Evolutionary conservation across 2,888 invertebrate species (phyloP), one percentile per base, ranked within the genome.

Genomic region (Diadegma fenestrale): DNA sequence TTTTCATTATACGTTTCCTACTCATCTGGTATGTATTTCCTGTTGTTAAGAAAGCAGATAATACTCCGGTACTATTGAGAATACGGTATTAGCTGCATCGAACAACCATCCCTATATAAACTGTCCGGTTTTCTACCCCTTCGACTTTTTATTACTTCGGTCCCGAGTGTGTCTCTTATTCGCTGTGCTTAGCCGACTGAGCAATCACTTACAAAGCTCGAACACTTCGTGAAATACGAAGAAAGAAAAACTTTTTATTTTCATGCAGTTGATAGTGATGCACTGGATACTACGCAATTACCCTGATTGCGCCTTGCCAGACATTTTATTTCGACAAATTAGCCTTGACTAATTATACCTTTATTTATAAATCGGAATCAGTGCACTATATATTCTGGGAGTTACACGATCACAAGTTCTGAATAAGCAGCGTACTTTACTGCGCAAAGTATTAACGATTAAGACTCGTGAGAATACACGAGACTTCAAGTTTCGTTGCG

Each of bases 121-220:
- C 58, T 26, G 26, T 26, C 58, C 26, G 1, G 58, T 26, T 58
- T 26, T 58, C 58, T 14, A 26, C 14, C 33, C 26, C 64, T 37
- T 64, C 8, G 3, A 37, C 17, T 80, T 80, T 71, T 72, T 80
- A 80, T 66, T 58, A 64, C 80, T 80, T 72, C 17, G 48, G 51
- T 37, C 37, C 63, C 54, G 26, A 63, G 48, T 69, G 71, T 72
- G 71, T 80, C 30, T 76, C 12, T 37, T 26, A 30, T 54, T 54
- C 37, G 19, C 22, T 41, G 6, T 12, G 2, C 12, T 61, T 51
- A 22, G 26, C 41, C 7, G 17, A 37, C 69, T 63, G 54, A 58
- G 63, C 79, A 71, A 80, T 84, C 75, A 80, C 75, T 80, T 76
- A 54, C 26, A 75, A 51, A 75, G 76, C 64, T 54, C 43, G 69